Evolutionary conservation across 2,888 invertebrate species (phyloP).

Genomic region (Drosophila tripunctata): DNA sequence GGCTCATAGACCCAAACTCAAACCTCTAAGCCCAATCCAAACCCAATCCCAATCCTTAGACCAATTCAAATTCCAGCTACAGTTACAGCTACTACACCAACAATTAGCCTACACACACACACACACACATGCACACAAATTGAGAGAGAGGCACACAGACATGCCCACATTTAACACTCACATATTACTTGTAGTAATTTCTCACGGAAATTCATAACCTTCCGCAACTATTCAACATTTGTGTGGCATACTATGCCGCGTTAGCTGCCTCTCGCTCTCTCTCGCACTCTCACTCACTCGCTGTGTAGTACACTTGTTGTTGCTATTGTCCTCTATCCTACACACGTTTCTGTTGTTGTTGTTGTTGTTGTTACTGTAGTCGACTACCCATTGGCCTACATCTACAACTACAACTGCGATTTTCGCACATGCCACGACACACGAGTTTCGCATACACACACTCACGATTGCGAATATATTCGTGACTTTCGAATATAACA

Average conservation of each 20-base stretch:
- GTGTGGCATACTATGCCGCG: constrained; percentile 69
- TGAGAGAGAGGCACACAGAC: constrained; percentile 11
- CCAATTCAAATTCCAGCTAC: constrained; percentile 46
- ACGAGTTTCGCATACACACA: constrained; percentile 14
- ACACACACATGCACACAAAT: constrained; percentile 8
- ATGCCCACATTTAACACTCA: constrained; percentile 53
- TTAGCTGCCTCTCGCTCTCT: constrained; percentile 21
- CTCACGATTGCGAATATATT: constrained; percentile 37
- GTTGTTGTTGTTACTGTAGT: constrained; percentile 47
- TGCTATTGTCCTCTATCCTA: constrained; percentile 20
- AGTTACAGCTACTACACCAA: constrained; percentile 7
- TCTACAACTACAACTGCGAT: constrained; percentile 79
- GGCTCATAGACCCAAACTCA: constrained; percentile 23
- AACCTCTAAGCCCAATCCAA: constrained; percentile 27
- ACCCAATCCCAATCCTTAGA: constrained; percentile 27
- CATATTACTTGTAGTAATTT: constrained; percentile 81
- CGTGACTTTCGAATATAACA: constrained; percentile 62
- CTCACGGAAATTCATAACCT: constrained; percentile 83
- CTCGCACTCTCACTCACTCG: not conserved
- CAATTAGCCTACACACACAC: constrained; percentile 32
- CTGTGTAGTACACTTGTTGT: constrained; percentile 8
- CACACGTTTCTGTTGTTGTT: constrained; percentile 29
- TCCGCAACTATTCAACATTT: constrained; percentile 82
- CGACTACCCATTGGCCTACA: constrained; percentile 82
- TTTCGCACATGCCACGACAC: constrained; percentile 52